These are phyloP conservation scores for Reticulitermes lucifugus DNA, from an alignment of 2,888 invertebrate species.

Conservation along the genomic window DNA sequence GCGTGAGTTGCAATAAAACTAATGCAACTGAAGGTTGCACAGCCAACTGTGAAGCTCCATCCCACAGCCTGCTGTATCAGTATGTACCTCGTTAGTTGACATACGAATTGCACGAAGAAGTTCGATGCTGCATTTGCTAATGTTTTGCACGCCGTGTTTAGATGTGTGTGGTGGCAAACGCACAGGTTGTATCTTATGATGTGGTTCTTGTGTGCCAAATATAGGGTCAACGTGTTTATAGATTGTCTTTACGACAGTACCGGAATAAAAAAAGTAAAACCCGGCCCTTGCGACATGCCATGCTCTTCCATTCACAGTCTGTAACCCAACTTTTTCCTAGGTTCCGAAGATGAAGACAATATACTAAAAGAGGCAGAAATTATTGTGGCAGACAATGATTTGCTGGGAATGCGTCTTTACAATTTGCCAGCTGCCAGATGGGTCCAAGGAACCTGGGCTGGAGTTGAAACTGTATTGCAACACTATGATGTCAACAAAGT, in stretches of 20 bases:
- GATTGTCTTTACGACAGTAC: no score
- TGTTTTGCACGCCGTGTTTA: no score
- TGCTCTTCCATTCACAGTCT: neutral
- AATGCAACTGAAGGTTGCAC: neutral
- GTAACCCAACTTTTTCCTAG: neutral
- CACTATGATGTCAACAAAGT: conserved; percentile 56
- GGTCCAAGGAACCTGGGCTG: conserved; percentile 66
- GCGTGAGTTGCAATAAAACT: neutral
- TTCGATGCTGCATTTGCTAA: neutral
- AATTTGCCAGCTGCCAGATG: conserved; percentile 62
- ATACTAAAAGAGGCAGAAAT: conserved; percentile 61
- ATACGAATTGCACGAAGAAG: neutral
- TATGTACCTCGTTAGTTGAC: neutral
- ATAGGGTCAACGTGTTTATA: neutral
- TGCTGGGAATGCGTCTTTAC: conserved; percentile 61
- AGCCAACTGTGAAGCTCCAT: neutral
- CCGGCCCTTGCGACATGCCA: no score
- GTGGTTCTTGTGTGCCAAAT: no score
- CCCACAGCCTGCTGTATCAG: neutral
- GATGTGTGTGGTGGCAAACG: no score
- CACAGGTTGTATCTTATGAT: no score
- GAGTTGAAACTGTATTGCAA: conserved; percentile 61
- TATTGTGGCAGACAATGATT: conserved; percentile 62
- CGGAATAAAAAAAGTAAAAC: no score
- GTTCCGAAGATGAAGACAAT: conserved; percentile 46